Evolutionary conservation across 64 coral and sea anemone species (phyloP).

Genomic region (Stylophora pistillata): DNA sequence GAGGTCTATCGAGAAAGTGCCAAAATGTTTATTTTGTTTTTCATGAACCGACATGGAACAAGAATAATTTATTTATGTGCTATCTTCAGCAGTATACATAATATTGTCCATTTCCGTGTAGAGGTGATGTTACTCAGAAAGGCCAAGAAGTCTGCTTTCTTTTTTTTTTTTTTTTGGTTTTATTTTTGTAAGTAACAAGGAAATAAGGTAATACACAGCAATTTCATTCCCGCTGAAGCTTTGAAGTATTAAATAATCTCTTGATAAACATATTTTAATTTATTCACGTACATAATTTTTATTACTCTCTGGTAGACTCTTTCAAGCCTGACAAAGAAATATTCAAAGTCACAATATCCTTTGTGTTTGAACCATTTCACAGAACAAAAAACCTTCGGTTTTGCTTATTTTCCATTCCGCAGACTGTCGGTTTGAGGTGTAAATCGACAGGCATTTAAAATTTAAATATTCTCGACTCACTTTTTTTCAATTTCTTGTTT

Average conservation of each 20-base stretch:
- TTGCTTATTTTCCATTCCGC: not conserved
- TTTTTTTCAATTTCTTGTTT: conserved; percentile 8
- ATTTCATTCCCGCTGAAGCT: too few species aligned
- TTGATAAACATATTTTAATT: too few species aligned
- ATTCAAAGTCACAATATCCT: too few species aligned
- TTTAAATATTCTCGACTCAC: conserved; percentile 16
- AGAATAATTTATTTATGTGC: not conserved
- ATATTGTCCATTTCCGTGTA: not conserved
- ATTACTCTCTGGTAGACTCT: too few species aligned
- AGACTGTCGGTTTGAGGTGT: not conserved
- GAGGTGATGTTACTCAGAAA: not conserved
- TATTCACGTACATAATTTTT: too few species aligned
- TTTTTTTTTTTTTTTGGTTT: too few species aligned
- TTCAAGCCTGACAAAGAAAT: too few species aligned
- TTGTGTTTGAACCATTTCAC: too few species aligned
- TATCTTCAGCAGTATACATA: not conserved
- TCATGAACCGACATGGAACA: conserved; percentile 9
- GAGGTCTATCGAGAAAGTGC: not conserved
- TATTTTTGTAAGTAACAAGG: too few species aligned
- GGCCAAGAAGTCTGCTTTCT: not conserved
- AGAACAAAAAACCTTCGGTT: not conserved
- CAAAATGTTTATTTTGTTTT: conserved; percentile 44
- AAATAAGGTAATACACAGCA: too few species aligned
- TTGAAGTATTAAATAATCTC: too few species aligned
- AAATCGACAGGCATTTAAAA: too few species aligned